Conservation (phyloP, 1,140 invertebrate genomes). For the Tetranychus cinnabarinus region DNA sequence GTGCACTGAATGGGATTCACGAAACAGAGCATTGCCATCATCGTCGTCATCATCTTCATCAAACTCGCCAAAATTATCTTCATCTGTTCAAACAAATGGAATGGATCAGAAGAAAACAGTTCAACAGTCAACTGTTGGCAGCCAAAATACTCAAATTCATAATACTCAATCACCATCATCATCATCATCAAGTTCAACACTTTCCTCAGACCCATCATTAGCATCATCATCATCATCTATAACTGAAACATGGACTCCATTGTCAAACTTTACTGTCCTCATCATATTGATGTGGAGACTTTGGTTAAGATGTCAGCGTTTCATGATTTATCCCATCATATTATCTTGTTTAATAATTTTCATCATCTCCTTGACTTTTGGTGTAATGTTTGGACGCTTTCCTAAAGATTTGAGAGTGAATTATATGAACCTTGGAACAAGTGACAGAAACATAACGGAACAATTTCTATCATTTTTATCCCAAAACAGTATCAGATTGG, state of each 20-base stretch:
- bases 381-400: not conserved
- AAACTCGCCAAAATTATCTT: not conserved
- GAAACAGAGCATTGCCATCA: not conserved
- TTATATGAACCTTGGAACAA: not conserved
- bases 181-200: not conserved
- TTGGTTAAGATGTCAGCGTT: not conserved
- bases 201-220: not conserved
- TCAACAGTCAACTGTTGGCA: not conserved
- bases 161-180: not conserved
- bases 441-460: not conserved
- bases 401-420: not conserved
- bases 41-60: no score
- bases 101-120: not conserved
- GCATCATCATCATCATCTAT: not conserved
- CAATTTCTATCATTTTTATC: not conserved
- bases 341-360: not conserved
- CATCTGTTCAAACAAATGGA: not conserved
- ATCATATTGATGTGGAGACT: not conserved
- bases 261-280: not conserved
- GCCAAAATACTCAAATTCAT: no score
- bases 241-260: not conserved
- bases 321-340: not conserved
- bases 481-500: not conserved
- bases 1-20: slow-evolving; percentile 23
- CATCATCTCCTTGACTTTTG: not conserved